Evolutionary conservation across 2,888 invertebrate genomes (phyloP), one percentile per base, ranked within the genome.

Genomic region (Didymodactylos carnosus): DNA sequence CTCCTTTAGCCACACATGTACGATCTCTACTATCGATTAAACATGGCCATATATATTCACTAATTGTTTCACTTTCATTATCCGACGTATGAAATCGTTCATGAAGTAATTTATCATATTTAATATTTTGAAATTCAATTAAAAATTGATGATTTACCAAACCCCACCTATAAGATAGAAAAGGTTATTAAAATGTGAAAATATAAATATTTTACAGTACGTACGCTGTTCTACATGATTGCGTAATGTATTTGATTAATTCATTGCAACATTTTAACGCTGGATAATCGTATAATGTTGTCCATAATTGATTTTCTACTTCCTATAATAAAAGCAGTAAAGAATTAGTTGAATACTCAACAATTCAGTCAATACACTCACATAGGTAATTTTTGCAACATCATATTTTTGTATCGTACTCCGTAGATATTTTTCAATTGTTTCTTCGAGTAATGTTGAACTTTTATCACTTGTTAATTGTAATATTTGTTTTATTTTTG

Each of bases 201-300:
- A 7, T 3, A 41, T 3, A 41, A 41, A 7, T 6, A 41, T 41
- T 41, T 41, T 16, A 41, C 10, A 0, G 11, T 62, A 62, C 62
- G 1, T 62, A 62, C 62, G 62, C 62, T n/a, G 91, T 87, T 76
- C 90, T 87, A 53, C 92, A 91, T 76, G 91, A 90, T 53, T 90
- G 89, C 40, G 88, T 87, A 72, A 91, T 89, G 82, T 91, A 92
- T 78, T 88, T 88, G 79, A 88, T 87, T 75, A 94, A 86, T 39
- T 90, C 88, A 1, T 87, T 86, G 81, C 92, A 93, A 1, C 87
- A 85, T 77, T 89, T 89, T 79, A 95, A 86, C 41, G 62, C n/a
- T 62, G 92, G 91, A 84, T 94, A 95, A 85, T 94, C 94, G 80
- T 91, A 91, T 25, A 95, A 86, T 0, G 94, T 94, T 77, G 89